Percentiles rank a stretch among this genome's conserved stretches.
These are phyloP conservation scores for Axea sp. DNA, from an alignment of 2,888 invertebrate species.

Conservation along the genomic window DNA sequence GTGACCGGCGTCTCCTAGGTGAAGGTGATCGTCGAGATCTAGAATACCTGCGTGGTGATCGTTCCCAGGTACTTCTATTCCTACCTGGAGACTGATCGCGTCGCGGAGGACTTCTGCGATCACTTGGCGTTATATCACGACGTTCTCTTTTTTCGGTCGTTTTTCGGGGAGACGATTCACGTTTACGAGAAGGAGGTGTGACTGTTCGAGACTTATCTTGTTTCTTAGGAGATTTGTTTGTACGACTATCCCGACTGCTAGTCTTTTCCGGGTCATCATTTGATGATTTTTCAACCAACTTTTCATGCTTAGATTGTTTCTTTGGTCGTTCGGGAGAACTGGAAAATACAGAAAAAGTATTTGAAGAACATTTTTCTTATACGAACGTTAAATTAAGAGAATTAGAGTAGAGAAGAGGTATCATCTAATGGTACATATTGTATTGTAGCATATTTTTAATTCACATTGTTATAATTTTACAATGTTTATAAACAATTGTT, in stretches of 20 bases:
- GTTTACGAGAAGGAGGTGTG: conserved; percentile 65
- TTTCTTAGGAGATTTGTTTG: conserved; percentile 69
- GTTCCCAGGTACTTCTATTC: conserved; percentile 64
- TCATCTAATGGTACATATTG: too few relatives aligned
- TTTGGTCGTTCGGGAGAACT: conserved; percentile 74
- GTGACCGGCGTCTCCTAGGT: conserved; percentile 64
- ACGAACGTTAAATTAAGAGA: too few relatives aligned
- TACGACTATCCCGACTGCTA: conserved; percentile 52
- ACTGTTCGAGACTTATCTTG: conserved; percentile 66
- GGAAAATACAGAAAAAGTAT: too few relatives aligned
- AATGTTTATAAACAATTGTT: too few relatives aligned
- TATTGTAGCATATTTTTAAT: too few relatives aligned
- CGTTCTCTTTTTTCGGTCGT: conserved; percentile 65
- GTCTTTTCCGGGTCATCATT: conserved; percentile 58
- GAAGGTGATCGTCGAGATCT: conserved; percentile 71
- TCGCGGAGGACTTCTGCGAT: conserved; percentile 67
- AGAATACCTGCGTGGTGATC: conserved; percentile 71
- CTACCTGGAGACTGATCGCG: conserved; percentile 63
- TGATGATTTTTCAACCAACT: conserved; percentile 65
- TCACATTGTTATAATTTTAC: too few relatives aligned
- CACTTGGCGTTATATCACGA: conserved; percentile 74
- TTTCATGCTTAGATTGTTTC: conserved; percentile 70
- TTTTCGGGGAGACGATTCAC: conserved; percentile 64
- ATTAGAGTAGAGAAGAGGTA: too few relatives aligned
- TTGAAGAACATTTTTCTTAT: too few relatives aligned